Evolutionary conservation across 2,797 vertebrate species (phyloP).

Genomic region (Pseudochirops corinnae): DNA sequence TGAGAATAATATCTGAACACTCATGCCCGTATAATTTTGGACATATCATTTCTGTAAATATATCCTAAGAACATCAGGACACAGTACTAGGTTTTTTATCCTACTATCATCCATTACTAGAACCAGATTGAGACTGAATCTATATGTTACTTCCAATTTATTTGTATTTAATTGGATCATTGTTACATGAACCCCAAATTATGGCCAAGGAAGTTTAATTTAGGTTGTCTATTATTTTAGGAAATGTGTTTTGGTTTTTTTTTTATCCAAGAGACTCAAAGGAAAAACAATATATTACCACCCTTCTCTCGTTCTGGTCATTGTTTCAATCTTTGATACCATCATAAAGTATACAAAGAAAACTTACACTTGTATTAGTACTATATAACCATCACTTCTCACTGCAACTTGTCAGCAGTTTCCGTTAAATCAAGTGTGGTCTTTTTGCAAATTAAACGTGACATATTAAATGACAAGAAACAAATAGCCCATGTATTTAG

Average conservation of each 20-base stretch:
- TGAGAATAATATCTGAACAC: slow-evolving; percentile 37
- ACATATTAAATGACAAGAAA: slow-evolving; percentile 43
- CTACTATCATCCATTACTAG: slow-evolving; percentile 41
- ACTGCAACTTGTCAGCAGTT: background rate
- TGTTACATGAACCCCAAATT: slow-evolving; percentile 19
- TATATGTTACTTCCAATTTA: slow-evolving; percentile 56
- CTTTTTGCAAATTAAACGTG: slow-evolving; percentile 24
- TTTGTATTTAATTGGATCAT: slow-evolving; percentile 57
- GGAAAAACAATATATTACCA: background rate
- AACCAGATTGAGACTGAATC: background rate
- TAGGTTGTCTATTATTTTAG: slow-evolving; percentile 4
- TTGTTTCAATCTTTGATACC: background rate
- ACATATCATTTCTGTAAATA: background rate
- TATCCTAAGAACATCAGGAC: slow-evolving; percentile 23
- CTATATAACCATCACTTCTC: background rate
- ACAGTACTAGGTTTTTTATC: slow-evolving; percentile 8
- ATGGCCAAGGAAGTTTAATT: slow-evolving; percentile 33
- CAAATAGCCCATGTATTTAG: background rate
- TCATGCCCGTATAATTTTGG: background rate
- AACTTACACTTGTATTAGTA: background rate
- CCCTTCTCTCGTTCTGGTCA: background rate
- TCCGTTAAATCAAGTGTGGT: background rate
- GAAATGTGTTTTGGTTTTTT: background rate
- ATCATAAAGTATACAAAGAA: background rate
- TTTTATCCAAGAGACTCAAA: background rate